Base-by-base conservation (phyloP, 2,797 vertebrate genomes). In the Alfaro cultratus region DNA sequence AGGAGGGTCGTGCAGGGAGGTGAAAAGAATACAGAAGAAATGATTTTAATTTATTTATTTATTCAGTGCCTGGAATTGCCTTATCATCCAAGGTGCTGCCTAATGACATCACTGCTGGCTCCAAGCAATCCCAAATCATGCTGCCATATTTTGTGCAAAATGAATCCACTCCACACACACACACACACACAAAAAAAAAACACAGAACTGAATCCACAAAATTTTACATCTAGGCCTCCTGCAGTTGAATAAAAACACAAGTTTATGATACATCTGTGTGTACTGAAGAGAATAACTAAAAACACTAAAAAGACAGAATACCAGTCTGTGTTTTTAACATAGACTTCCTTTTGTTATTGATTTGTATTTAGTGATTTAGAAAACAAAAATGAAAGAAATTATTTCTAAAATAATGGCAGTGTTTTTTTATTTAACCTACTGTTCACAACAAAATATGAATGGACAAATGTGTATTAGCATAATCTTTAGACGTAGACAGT, bases 31-130 rank as follows among this genome's bases (percentile, higher is more conserved):
- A 92, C 90, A 95, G 94, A 93, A 93, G 89, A 92, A 94, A 93
- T 93, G 81, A 94, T 94, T 95, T 94, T 94, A 94, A 96, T 95
- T 85, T 94, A 95, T 96, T 96, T 95, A 96, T 96, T 95, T 95
- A 96, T 96, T 95, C 95, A 95, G 75, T 85, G 86, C 82, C 86
- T 86, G 90, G 88, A 86, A 91, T 89, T 87, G 91, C 90, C 91
- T 93, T 95, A 95, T 95, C 93, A 92, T 94, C 82, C 89, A 75
- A 89, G 87, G 87, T 91, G 90, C 92, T 92, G 90, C 92, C 89
- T 95, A 94, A 95, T 95, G 95, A 94, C 94, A 95, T 95, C 94
- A 95, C 93, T 87, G 86, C 90, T 85, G 88, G 90, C 91, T 90
- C 90, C 83, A 87, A 88, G 93, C 94, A 92, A 94, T 93, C 93